Conservation (phyloP, 1,140 invertebrate genomes). For the Bombus sylvicola region DNA sequence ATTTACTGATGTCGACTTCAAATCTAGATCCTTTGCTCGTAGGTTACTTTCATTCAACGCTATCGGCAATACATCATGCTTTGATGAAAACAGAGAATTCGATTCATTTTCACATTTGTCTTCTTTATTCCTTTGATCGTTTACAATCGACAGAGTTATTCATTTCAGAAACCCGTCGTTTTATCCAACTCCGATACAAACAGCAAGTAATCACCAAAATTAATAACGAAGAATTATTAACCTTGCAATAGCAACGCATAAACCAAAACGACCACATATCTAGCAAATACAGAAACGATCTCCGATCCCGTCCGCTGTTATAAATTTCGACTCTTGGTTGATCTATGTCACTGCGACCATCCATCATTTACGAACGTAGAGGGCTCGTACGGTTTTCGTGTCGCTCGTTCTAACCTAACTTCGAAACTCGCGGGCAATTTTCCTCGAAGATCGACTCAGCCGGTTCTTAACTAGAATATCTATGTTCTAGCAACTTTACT, state of each 20-base stretch:
- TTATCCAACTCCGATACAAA: background rate
- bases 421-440: conserved; percentile 20
- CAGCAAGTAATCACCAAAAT: background rate
- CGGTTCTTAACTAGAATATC: conserved; percentile 55
- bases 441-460: background rate
- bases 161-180: background rate
- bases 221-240: conserved; percentile 40
- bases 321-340: conserved; percentile 9
- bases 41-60: background rate
- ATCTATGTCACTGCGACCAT: conserved; percentile 5
- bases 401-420: background rate
- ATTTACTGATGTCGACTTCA: background rate
- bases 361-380: background rate
- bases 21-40: background rate
- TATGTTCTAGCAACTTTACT: conserved; percentile 61
- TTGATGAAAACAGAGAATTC: background rate
- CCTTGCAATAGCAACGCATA: background rate
- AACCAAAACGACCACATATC: background rate
- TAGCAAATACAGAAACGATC: background rate
- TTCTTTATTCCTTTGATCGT: background rate
- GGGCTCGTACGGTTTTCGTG: background rate
- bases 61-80: background rate
- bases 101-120: background rate
- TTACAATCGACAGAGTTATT: background rate
- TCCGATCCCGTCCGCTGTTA: background rate